Evolutionary conservation across 1,140 invertebrate species (phyloP).

Genomic region (Ectropis grisescens): DNA sequence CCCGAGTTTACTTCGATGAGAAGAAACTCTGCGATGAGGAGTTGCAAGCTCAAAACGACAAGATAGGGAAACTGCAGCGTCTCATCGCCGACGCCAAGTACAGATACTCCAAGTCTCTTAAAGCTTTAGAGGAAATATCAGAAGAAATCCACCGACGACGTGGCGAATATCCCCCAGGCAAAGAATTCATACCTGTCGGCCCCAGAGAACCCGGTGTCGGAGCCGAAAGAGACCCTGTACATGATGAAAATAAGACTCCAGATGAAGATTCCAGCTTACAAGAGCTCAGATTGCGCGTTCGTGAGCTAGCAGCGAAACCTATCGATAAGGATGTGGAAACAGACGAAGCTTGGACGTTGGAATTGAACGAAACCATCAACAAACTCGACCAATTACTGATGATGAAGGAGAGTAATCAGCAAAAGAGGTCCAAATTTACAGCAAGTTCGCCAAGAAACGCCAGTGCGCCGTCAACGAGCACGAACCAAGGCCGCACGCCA

Average conservation of each 20-base stretch:
- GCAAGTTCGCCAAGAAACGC: constrained; percentile 39
- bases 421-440: constrained; percentile 55
- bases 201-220: constrained; percentile 92
- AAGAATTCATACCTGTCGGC: constrained; percentile 68
- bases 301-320: constrained; percentile 73
- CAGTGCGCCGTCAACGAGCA: constrained; percentile 47
- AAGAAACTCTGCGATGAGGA: constrained; percentile 93
- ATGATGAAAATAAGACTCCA: constrained; percentile 56
- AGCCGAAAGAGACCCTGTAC: constrained; percentile 78
- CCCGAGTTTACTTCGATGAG: constrained; percentile 93
- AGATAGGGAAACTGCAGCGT: constrained; percentile 84
- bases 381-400: constrained; percentile 76
- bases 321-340: constrained; percentile 74
- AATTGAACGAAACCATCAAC: constrained; percentile 75
- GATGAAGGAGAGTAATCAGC: constrained; percentile 72
- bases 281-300: constrained; percentile 71
- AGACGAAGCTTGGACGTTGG: constrained; percentile 74
- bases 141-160: constrained; percentile 89
- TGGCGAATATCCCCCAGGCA: constrained; percentile 52
- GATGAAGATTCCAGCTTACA: constrained; percentile 61
- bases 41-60: constrained; percentile 88
- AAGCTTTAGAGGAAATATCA: constrained; percentile 91
- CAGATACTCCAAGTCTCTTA: constrained; percentile 87
- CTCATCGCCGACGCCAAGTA: constrained; percentile 85
- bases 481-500: constrained; percentile 25